Evolutionary conservation across 2,888 invertebrate genomes (phyloP).

Genomic region (Dryococelus australis): DNA sequence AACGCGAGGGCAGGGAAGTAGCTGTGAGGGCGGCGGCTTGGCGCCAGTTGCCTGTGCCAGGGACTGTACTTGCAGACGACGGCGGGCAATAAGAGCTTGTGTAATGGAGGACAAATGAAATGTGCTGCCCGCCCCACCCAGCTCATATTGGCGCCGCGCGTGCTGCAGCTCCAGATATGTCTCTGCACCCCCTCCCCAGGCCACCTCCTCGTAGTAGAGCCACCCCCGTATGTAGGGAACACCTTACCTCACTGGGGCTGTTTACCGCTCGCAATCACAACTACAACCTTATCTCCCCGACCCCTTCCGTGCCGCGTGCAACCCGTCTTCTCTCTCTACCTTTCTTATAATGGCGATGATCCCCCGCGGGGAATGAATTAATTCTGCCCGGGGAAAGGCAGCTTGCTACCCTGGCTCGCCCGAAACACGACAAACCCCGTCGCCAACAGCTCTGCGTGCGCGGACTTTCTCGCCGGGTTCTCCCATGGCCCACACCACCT

Average conservation of each 20-base stretch:
- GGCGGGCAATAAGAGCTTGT: slow-evolving; percentile 4
- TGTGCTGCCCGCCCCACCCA: background rate
- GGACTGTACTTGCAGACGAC: background rate
- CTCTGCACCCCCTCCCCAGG: background rate
- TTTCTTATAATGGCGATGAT: background rate
- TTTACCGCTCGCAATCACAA: slow-evolving; percentile 6
- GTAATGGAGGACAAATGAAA: slow-evolving; percentile 16
- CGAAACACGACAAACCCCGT: no score
- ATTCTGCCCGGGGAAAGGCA: background rate
- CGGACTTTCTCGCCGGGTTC: no score
- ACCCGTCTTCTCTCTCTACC: background rate
- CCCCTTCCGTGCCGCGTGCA: background rate
- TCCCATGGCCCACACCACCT: no score
- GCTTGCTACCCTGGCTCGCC: background rate
- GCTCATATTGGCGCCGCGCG: slow-evolving; percentile 3
- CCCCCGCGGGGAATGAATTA: slow-evolving; percentile 11
- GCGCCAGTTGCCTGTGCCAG: background rate
- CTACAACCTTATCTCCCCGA: slow-evolving; percentile 7
- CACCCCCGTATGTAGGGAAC: no score
- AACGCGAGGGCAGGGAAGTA: no score
- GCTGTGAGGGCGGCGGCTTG: no score
- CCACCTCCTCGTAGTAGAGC: background rate
- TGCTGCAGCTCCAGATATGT: slow-evolving; percentile 5
- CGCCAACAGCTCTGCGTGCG: no score
- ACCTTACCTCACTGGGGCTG: background rate